Base-by-base conservation (phyloP, 2,113 vertebrate species). In the Gambusia affinis region DNA sequence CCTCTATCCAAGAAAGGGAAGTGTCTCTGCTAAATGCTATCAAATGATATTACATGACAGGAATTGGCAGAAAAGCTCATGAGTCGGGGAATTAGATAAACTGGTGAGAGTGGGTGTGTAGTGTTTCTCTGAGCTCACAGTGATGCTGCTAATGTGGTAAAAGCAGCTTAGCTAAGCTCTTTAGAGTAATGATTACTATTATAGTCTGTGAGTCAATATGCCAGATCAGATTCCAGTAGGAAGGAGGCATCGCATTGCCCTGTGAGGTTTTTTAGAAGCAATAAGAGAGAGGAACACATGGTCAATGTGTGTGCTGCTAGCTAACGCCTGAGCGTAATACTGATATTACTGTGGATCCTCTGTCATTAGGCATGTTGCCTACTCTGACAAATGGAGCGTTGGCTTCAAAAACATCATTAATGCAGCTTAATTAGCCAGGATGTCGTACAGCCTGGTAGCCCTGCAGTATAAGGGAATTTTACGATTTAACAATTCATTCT, bases 141-240 rank as follows among this genome's bases (percentile, higher is more conserved):
- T 44, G 27, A 28, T 28, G 61, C 69, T 81, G 83, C 87, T 90
- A 75, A 68, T 86, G 81, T 82, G 83, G 87, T 75, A 60, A 87
- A 87, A 87, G 78, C 73, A 63, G 80, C 82, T 87, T 84, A 85
- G 85, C 74, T 86, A 80, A 88, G 74, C 81, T 75, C 73, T 88
- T 88, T 64, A 78, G 72, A 47, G 66, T 12, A 8, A 76, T 69
- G 87, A 89, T 91, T 85, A 77, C 78, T 64, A 76, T 87, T 69
- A 67, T 47, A 37, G 72, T 69, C 51, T 37, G 51, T 15, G 51
- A 70, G 78, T 77, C 70, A 60, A 60, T 33, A 63, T 60, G 28
- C 33, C 37, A 72, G 81, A 91, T 90, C 83, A 81, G 66, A 85
- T 87, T 78, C 17, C 71, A 73, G 57, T 63, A 27, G 84, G 80